A percentile compares a stretch with the other conserved stretches of the same genome.
These are phyloP conservation scores for Mythimna impura DNA, from an alignment of 2,888 invertebrate genomes.

Conservation along the genomic window DNA sequence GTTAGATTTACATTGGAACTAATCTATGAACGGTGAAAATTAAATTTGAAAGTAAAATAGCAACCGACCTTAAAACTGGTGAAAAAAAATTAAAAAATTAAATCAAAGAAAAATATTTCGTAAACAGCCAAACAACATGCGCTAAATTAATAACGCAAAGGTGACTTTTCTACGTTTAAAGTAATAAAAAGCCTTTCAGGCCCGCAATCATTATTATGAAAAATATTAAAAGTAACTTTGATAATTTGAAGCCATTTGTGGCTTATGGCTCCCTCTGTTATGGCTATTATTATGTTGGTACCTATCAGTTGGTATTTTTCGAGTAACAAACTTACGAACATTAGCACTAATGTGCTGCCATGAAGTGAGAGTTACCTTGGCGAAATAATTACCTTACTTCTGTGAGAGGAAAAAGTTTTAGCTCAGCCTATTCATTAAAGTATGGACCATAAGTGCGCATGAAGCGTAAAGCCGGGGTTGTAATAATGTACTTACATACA, in stretches of 20 bases:
- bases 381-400: conserved; percentile 79
- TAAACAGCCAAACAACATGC: conserved; percentile 17
- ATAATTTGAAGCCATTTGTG: conserved; percentile 68
- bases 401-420: conserved; percentile 70
- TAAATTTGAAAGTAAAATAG: not conserved
- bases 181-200: conserved; percentile 62
- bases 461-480: conserved; percentile 28
- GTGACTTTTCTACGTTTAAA: conserved; percentile 52
- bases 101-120: not conserved
- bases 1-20: not conserved
- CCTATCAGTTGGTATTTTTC: conserved; percentile 78
- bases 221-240: conserved; percentile 61
- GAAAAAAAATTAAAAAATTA: too few species aligned
- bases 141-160: conserved; percentile 53
- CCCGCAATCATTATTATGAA: conserved; percentile 57
- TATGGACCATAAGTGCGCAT: conserved; percentile 46
- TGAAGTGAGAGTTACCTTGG: conserved; percentile 72
- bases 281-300: conserved; percentile 71
- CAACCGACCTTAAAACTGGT: not conserved
- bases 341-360: conserved; percentile 78
- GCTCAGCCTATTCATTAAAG: conserved; percentile 65
- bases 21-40: not conserved
- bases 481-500: conserved; percentile 4
- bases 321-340: conserved; percentile 78
- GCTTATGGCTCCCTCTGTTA: conserved; percentile 68